Base-by-base conservation (phyloP, 2,888 invertebrate species). In the Frankliniella fusca region DNA sequence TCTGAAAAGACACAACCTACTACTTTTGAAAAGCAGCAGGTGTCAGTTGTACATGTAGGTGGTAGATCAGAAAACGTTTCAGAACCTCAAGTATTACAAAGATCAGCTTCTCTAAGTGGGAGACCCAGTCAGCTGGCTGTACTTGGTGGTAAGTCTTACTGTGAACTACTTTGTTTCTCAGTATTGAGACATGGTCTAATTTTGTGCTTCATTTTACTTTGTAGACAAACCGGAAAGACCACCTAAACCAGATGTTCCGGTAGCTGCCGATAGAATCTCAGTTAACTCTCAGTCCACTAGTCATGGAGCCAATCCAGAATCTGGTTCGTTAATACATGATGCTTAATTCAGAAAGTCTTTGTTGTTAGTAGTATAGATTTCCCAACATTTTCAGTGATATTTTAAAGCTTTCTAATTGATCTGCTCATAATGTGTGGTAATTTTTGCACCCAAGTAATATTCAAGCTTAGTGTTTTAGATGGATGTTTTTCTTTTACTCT, bases 11-110 rank as follows among this genome's bases (percentile, higher is more conserved):
- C 91, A 93, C 80, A 93, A 93, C 87, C 89, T 93, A 82, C 93
- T 88, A 91, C 91, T 54, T 93, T 93, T 81, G 93, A 94, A 87
- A 94, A 93, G 87, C 93, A 94, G 84, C 94, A 94, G 86, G 93
- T 94, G 83, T 93, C 93, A 82, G 90, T 93, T 85, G 91, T 93
- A 83, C 91, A 91, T 86, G 91, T 92, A 84, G 90, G 90, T 80
- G 83, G 65, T 81, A 85, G 84, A 38, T 83, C 84, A 83, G 83
- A 83, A 83, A 83, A 82, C 83, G 65, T 48, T 49, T 80, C 20
- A 80, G 80, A 81, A 27, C 70, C 23, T 10, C 70, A 76, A 27
- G 70, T 80, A 49, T 38, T 80, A 28, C 79, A 80, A 80, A 54
- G 49, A 48, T 49, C 61, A 54, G 61, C 50, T 38, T 61, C 23